These are phyloP conservation scores for Bombus impatiens DNA, from an alignment of 1,140 invertebrate species.

Conservation along the genomic window DNA sequence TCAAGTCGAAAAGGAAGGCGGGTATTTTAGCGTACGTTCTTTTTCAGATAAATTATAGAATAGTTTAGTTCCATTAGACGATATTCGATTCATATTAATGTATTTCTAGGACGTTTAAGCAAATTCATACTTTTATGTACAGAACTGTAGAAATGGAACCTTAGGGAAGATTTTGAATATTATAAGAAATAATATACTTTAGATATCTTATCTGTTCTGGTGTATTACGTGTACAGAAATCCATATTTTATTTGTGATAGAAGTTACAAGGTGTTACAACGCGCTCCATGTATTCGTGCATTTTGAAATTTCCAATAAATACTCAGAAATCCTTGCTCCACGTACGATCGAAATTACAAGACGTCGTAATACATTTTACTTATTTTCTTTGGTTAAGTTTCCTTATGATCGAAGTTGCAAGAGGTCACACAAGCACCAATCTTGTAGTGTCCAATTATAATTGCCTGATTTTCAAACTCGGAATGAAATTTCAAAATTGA, in stretches of 20 bases:
- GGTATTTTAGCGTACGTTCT: too few relatives aligned
- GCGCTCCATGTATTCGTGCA: neutral
- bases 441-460: neutral
- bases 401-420: neutral
- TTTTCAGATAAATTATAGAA: too few relatives aligned
- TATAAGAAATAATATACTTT: too few relatives aligned
- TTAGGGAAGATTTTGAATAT: neutral
- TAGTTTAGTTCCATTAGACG: too few relatives aligned
- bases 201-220: neutral
- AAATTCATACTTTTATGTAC: too few relatives aligned
- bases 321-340: neutral
- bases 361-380: too few relatives aligned
- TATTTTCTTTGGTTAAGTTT: neutral
- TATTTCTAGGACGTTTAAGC: too few relatives aligned
- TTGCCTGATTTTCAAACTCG: too few relatives aligned
- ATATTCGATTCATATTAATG: too few relatives aligned
- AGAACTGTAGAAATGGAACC: neutral
- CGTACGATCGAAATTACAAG: neutral
- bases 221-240: neutral
- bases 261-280: neutral
- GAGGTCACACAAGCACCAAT: neutral
- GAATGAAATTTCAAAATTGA: neutral
- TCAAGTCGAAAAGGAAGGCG: too few relatives aligned
- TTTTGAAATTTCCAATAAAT: neutral
- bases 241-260: neutral